Evolutionary conservation across 2,888 invertebrate genomes (phyloP), one percentile per base, ranked within the genome.

Genomic region (Volucella bombylans): DNA sequence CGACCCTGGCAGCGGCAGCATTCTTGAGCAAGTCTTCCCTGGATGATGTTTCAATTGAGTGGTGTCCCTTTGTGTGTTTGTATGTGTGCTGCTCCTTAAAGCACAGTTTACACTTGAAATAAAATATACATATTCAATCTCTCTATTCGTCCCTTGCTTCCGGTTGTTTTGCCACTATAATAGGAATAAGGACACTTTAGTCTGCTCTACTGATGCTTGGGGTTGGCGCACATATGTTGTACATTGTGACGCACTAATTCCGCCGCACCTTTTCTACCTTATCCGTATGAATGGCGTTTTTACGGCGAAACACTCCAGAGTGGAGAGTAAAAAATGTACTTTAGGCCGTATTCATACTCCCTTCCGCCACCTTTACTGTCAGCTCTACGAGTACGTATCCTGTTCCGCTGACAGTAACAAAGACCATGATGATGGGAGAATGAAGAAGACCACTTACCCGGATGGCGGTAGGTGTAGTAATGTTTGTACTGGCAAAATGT

Each of bases 11-110:
- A 31, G 31, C 31, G 31, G 23, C 61, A 45, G 54, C 54, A 54
- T 15, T 47, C n/a, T 67, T 61, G 10, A 38, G 41, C 49, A 31
- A 45, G 14, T 12, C 15, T 67, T 45, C 47, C 18, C 45, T 59
- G 39, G 47, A 67, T 67, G 79, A 79, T 73, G 72, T 72, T 80
- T 80, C 79, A 80, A 80, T 80, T 54, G 67, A 73, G 73, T 73
- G 67, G 57, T 31, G 6, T 31, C 31, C 31, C 31, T 31, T 1
- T 43, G 59, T 79, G 59, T 61, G 72, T 49, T 67, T 67, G 31
- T 6, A 6, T 31, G 6, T 31, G 31, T 31, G 31, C 31, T 31
- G 31, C 31, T 55, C 54, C 73, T 54, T 14, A 41, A 55, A 43
- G 67, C 61, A 31, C 14, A 61, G 23, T 47, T 47, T 59, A 55